Evolutionary conservation across 2,888 invertebrate genomes (phyloP), one percentile per base, ranked within the genome.

Genomic region (Blomia tropicalis): DNA sequence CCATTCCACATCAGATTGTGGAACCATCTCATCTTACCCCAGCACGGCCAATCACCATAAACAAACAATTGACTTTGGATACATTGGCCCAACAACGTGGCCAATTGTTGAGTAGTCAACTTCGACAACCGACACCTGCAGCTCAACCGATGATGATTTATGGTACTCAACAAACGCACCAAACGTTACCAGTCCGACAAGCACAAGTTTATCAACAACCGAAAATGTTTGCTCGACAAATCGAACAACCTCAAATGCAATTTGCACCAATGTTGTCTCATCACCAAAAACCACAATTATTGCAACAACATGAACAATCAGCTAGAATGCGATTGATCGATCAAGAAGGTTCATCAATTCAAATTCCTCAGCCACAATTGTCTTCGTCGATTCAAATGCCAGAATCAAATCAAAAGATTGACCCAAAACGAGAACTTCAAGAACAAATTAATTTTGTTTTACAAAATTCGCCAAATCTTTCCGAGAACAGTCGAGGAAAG

Each of bases 401-500:
- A 22, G 51, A 47, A n/a, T n/a, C 51, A 7, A 47, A 47, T 22
- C 22, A 27, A 22, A 56, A 3, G 2, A 7, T 56, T 2, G 56
- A 56, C 23, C 25, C 56, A 19, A n/a, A 25, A 30, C 25, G n/a
- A 19, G 56, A 56, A 25, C 23, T 56, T 2, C 56, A 56, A 11
- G 29, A 56, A 19, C 56, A 56, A 31, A 56, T 56, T 31, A 56
- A 56, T 14, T 29, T 27, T 56, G 29, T 56, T n/a, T 25, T 56
- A 19, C 25, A n/a, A 25, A 27, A n/a, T 19, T 56, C 56, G 14
- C 56, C 56, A 17, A 56, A 56, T 36, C 31, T 56, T 2, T 56
- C 56, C 2, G 56, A 31, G n/a, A 30, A 25, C 14, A 27, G n/a
- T 27, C 56, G 56, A 19, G 23, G 11, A 2, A n/a, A 30, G 11